Conservation (phyloP, 2,797 vertebrate species). For the Chrosomus eos region DNA sequence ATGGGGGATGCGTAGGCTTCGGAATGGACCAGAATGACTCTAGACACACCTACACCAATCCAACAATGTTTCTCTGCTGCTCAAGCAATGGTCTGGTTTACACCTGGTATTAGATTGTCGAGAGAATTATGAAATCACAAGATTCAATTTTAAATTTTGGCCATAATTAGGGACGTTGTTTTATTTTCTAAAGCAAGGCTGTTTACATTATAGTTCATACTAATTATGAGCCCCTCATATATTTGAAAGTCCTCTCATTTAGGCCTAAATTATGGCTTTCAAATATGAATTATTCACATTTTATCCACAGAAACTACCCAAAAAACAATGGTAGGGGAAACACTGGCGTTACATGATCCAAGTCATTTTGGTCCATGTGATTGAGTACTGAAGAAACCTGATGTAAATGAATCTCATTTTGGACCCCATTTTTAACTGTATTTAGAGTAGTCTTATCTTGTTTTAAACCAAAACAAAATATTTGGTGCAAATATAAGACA, state of each 20-base stretch:
- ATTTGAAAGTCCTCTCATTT: not conserved
- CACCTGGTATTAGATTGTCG: not conserved
- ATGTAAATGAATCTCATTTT: not conserved
- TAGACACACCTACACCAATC: not conserved
- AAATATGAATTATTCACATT: not conserved
- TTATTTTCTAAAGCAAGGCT: not conserved
- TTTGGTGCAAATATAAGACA: not conserved
- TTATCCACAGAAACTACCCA: not conserved
- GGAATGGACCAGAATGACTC: slow-evolving; percentile 17
- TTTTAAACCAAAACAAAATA: not conserved
- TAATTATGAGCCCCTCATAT: not conserved
- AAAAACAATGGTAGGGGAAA: no score
- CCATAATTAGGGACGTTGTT: not conserved
- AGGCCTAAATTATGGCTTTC: not conserved
- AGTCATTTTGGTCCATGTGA: not conserved
- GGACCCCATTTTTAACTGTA: not conserved
- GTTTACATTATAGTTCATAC: not conserved
- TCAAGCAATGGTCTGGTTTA: not conserved
- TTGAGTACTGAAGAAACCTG: not conserved
- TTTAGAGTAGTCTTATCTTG: not conserved
- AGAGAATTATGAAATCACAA: not conserved
- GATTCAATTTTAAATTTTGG: no score
- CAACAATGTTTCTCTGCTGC: not conserved
- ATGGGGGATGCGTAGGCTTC: not conserved
- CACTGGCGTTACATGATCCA: not conserved